A percentile compares a stretch with the other conserved stretches of the same genome.
Evolutionary conservation across 53 echinoderm and acorn worm genomes (phyloP).

Genomic region (Hippasteria phrygiana): DNA sequence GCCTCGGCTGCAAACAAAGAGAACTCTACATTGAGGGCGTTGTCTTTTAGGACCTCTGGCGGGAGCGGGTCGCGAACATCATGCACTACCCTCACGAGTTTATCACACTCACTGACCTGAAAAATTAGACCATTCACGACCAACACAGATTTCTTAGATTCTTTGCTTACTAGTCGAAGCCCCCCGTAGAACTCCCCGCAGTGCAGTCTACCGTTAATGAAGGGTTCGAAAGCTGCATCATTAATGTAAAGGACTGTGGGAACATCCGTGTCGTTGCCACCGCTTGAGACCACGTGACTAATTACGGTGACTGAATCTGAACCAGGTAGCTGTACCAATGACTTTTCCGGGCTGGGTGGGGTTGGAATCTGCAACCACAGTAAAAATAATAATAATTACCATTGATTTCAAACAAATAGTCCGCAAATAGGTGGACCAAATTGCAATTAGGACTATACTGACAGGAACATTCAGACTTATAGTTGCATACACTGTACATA

Average conservation of each 20-base stretch:
- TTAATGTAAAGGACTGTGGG: conserved; percentile 25
- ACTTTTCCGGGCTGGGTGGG: too few relatives aligned
- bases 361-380: background rate
- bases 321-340: conserved; percentile 38
- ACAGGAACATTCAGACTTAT: too few relatives aligned
- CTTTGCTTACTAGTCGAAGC: background rate
- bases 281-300: conserved; percentile 18
- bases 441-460: background rate
- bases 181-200: conserved; percentile 60
- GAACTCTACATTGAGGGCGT: conserved; percentile 10
- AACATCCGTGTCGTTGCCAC: background rate
- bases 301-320: conserved; percentile 8
- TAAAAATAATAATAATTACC: background rate
- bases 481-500: too few relatives aligned
- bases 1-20: conserved; percentile 47
- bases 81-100: conserved; percentile 25
- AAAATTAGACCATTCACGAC: conserved; percentile 48
- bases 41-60: background rate
- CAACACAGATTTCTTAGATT: background rate
- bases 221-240: conserved; percentile 14
- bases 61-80: conserved; percentile 39
- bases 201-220: background rate
- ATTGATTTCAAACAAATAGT: background rate
- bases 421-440: background rate
- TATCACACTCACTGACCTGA: background rate